Percentiles rank a stretch among this genome's conserved stretches.
Evolutionary conservation across 2,888 invertebrate species (phyloP).

Genomic region (Allolobophora icterica): DNA sequence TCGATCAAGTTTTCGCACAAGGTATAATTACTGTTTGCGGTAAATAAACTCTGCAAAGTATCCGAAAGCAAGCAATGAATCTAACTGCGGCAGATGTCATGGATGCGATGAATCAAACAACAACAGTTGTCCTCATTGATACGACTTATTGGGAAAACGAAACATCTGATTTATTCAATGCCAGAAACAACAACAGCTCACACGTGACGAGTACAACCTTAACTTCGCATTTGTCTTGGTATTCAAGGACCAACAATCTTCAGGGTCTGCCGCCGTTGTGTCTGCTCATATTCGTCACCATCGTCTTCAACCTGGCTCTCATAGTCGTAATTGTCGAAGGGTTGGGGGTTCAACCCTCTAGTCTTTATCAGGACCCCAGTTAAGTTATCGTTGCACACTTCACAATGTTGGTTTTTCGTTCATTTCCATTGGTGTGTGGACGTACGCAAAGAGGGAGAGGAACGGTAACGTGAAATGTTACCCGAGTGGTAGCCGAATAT

Average conservation of each 20-base stretch:
- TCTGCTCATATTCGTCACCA: not conserved
- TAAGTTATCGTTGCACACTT: too few relatives aligned
- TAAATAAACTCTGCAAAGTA: not conserved
- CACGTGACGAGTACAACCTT: not conserved
- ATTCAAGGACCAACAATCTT: too few relatives aligned
- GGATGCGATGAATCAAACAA: not conserved
- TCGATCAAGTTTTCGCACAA: too few relatives aligned
- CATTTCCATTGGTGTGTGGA: too few relatives aligned
- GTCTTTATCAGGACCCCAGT: too few relatives aligned
- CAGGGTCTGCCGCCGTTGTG: not conserved
- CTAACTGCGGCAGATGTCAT: not conserved
- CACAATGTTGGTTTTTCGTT: not conserved
- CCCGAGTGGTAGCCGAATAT: not conserved
- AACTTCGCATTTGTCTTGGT: not conserved
- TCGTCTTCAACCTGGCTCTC: not conserved
- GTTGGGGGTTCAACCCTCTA: too few relatives aligned
- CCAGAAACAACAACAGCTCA: not conserved
- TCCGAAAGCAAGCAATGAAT: not conserved
- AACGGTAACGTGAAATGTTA: too few relatives aligned
- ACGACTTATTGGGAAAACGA: not conserved
- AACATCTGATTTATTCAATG: not conserved
- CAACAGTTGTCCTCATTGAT: not conserved
- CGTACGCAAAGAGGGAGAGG: too few relatives aligned
- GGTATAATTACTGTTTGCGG: not conserved
- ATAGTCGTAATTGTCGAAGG: not conserved